phyloP scores from a whole-genome alignment of 2,797 vertebrate species.

The Falco novaeseelandiae region DNA sequence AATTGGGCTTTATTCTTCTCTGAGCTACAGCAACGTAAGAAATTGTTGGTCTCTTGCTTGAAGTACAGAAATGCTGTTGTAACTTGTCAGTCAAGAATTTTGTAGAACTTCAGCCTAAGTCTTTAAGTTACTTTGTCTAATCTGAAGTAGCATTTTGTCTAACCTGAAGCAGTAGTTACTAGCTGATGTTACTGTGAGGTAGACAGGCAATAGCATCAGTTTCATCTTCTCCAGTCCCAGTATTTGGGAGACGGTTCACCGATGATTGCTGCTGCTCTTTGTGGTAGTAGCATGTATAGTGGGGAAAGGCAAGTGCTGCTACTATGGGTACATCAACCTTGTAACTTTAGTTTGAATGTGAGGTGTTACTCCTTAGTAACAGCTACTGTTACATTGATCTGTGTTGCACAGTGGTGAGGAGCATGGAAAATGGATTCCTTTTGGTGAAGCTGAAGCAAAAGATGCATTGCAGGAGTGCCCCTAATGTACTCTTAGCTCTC shows the following conservation, averaged over 20 bases:
- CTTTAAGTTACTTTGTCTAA: neutral
- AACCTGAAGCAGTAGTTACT: neutral
- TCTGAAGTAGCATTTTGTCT: neutral
- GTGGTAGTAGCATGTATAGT: neutral
- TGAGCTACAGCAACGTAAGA: neutral
- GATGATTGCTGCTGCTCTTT: neutral
- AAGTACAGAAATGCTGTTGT: neutral
- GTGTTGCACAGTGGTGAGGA: neutral
- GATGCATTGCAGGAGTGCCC: neutral
- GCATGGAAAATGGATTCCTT: neutral
- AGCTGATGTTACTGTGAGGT: neutral
- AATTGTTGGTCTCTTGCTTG: neutral
- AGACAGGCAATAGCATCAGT: neutral
- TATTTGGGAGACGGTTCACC: neutral
- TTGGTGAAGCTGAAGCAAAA: neutral
- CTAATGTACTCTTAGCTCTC: neutral
- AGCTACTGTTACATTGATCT: neutral
- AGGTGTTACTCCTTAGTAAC: neutral
- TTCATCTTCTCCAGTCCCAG: neutral
- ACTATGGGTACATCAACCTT: neutral
- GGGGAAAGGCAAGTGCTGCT: neutral
- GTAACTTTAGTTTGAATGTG: neutral
- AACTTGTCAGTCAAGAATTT: neutral
- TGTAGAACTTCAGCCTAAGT: neutral
- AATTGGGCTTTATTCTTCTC: neutral